Conservation (phyloP, 2,113 vertebrate genomes). For the Protobothrops flavoviridis region DNA sequence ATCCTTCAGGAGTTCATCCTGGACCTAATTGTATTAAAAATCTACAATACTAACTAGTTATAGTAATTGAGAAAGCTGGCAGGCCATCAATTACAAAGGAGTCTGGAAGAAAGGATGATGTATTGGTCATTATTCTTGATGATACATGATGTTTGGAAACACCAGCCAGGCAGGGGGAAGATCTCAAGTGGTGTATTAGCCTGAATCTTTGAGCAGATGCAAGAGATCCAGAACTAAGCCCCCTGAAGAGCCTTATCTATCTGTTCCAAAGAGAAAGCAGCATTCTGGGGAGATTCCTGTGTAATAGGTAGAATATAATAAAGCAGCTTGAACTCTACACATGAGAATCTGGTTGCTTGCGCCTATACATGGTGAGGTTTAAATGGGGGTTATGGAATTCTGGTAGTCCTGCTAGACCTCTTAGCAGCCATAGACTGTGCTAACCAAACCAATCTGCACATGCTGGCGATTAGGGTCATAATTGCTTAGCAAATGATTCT, state of each 20-base stretch:
- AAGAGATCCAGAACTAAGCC: not conserved
- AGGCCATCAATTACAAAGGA: not conserved
- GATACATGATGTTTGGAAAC: not conserved
- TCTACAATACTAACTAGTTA: not conserved
- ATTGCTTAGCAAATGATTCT: not conserved
- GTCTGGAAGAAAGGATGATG: not conserved
- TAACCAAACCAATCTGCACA: not conserved
- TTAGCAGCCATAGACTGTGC: not conserved
- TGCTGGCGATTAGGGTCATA: not conserved
- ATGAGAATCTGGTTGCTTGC: not conserved
- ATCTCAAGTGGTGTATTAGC: not conserved
- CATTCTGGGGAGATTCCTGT: not conserved
- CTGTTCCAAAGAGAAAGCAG: not conserved
- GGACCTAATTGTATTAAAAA: not conserved
- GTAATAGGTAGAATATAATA: not conserved
- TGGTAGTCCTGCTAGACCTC: not conserved
- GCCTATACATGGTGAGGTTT: not conserved
- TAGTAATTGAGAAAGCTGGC: not conserved
- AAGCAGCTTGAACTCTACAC: not conserved
- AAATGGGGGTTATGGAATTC: not conserved
- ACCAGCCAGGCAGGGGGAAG: not conserved
- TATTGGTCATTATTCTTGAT: not conserved
- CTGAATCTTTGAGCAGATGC: not conserved
- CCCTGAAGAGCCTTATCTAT: not conserved
- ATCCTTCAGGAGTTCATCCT: not conserved